Conservation (phyloP, 92 coral and sea anemone species). For the Zoanthus gigantus region DNA sequence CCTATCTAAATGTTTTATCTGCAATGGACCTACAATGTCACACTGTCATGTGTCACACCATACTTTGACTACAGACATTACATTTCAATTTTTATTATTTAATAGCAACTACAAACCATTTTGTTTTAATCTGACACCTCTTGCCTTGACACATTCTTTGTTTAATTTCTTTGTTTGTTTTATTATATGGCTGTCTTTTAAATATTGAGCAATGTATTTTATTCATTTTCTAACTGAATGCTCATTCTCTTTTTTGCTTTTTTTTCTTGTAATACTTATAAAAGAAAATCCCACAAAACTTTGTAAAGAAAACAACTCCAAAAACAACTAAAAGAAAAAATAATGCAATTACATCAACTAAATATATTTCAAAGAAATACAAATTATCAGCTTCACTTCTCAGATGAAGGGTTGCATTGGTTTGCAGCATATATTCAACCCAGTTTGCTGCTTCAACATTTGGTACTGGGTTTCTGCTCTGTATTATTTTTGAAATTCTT, state of each 20-base stretch:
- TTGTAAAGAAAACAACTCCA: not conserved
- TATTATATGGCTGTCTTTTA: too few relatives aligned
- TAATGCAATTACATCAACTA: conserved; percentile 73
- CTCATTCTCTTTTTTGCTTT: conserved; percentile 9
- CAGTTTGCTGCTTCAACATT: conserved; percentile 85
- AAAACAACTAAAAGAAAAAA: not conserved
- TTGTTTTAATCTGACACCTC: too few relatives aligned
- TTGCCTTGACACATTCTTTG: too few relatives aligned
- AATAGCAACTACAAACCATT: too few relatives aligned
- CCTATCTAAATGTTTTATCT: too few relatives aligned
- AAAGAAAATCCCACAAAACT: conserved; percentile 1
- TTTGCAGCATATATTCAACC: conserved; percentile 79
- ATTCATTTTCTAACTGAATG: not conserved
- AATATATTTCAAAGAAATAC: conserved; percentile 63
- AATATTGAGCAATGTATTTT: not conserved
- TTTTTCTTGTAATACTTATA: not conserved
- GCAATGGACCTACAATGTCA: too few relatives aligned
- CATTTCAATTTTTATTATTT: too few relatives aligned
- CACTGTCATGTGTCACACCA: too few relatives aligned
- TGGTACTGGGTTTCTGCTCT: conserved; percentile 70
- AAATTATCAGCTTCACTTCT: conserved; percentile 78
- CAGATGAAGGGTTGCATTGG: conserved; percentile 80
- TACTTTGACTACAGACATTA: too few relatives aligned
- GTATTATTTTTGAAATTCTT: conserved; percentile 59
- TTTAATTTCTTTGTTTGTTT: too few relatives aligned